Base-by-base conservation (phyloP, 2,113 vertebrate species). In the Hiodon tergisus region DNA sequence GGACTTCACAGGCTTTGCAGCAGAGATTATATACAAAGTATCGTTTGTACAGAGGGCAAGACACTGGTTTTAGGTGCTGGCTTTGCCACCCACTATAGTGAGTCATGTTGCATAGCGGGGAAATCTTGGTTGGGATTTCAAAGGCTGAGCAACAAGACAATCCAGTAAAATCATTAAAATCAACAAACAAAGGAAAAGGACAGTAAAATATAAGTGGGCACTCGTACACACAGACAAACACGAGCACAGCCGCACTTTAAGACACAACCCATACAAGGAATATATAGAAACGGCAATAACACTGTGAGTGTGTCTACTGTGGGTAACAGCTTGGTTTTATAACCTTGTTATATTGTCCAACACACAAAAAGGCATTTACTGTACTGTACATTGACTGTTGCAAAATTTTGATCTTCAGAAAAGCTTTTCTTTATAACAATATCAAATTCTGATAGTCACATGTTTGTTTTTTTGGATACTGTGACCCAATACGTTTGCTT, bases 21-120 rank as follows among this genome's bases (percentile, higher is more conserved):
- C 89, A 92, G 93, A 93, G 91, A 93, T 87, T 93, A 94, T 93
- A 89, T 92, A 94, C 92, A 93, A 89, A 90, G 88, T 87, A 80
- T 92, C 87, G 89, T 88, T 89, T 90, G 92, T 88, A 93, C 88
- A 93, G 88, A 80, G 86, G 87, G 46, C 70, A 86, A 57, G 50
- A 77, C 82, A 86, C 88, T 90, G 87, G 85, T 67, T 61, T 58
- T 46, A 17, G 9, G 73, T 78, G 71, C 76, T 70, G 63, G 71
- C 75, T 74, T 80, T 57, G 67, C 88, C 89, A 89, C 52, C 88
- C 90, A 89, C 87, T 86, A 87, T 89, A 84, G 92, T 89, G 67
- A 88, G 75, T 82, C 75, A 88, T 85, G 54, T 86, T 90, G 86
- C 87, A 87, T 83, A 90, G 88, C 84, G 84, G 46, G 63, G 88